phyloP scores from a whole-genome alignment of 2,888 invertebrate genomes.

The Agrilus biguttatus region DNA sequence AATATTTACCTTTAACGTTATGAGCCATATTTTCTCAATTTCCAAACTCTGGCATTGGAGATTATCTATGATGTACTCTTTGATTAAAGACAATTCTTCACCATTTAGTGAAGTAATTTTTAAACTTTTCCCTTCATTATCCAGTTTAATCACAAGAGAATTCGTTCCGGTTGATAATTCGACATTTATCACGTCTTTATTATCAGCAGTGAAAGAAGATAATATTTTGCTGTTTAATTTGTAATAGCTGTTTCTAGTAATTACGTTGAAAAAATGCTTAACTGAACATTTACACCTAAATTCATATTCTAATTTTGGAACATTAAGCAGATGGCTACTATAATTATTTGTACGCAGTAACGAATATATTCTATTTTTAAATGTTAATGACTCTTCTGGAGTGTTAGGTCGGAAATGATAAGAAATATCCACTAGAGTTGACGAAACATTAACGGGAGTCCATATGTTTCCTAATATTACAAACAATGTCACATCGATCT shows the following conservation, averaged over 20 bases:
- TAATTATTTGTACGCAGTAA: too few species aligned
- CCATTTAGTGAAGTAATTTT: conserved; percentile 12
- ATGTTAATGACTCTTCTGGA: too few species aligned
- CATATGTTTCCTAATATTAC: conserved; percentile 12
- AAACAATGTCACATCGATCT: conserved; percentile 15
- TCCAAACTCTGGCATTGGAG: conserved; percentile 3
- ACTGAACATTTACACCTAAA: conserved; percentile 13
- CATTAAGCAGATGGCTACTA: background rate
- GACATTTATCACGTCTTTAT: conserved; percentile 11
- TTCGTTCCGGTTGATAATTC: conserved; percentile 12
- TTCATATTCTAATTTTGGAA: conserved; percentile 12
- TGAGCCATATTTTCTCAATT: conserved; percentile 6
- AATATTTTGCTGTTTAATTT: conserved; percentile 18
- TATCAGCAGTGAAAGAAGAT: conserved; percentile 14
- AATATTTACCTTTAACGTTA: conserved; percentile 3
- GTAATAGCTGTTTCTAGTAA: conserved; percentile 22
- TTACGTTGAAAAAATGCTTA: conserved; percentile 15
- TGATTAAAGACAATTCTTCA: conserved; percentile 15
- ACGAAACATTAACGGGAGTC: conserved; percentile 15
- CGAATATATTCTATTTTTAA: too few species aligned
- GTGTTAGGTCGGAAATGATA: conserved; percentile 17
- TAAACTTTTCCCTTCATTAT: conserved; percentile 13
- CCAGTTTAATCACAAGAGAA: conserved; percentile 14
- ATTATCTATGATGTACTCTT: conserved; percentile 17
- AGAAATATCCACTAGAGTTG: conserved; percentile 19